phyloP scores from a whole-genome alignment of 1,140 invertebrate species.

The Drosophila pallidifrons region DNA sequence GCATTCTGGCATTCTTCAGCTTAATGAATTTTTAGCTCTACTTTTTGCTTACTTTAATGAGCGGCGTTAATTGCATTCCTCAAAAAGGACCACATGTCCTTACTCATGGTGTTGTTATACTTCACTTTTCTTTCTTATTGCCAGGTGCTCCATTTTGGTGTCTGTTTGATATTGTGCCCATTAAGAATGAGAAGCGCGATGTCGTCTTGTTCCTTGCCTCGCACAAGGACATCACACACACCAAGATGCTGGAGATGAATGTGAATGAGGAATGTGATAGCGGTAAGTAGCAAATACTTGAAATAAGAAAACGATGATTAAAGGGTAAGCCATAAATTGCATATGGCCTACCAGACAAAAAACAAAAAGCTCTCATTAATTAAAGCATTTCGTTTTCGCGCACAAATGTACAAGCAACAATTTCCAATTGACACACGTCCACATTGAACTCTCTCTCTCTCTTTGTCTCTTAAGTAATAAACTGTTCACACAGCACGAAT shows the following conservation, averaged over 20 bases:
- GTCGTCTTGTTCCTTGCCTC: constrained; percentile 98
- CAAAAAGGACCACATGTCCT: neutral
- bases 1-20: neutral
- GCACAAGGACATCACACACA: constrained; percentile 98
- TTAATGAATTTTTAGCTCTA: neutral
- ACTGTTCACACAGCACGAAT: constrained; percentile 16
- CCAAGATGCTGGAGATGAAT: constrained; percentile 93
- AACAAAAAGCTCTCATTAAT: constrained; percentile 11
- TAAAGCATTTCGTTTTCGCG: constrained; percentile 41
- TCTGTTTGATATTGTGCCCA: constrained; percentile 98
- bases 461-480: neutral
- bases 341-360: constrained; percentile 24
- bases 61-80: neutral
- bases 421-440: constrained; percentile 25
- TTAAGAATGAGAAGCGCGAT: constrained; percentile 99
- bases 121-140: constrained; percentile 77
- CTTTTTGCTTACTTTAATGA: neutral
- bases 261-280: constrained; percentile 92
- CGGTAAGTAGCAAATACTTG: constrained; percentile 87
- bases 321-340: constrained; percentile 29
- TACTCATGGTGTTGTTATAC: neutral
- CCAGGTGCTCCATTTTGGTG: constrained; percentile 97
- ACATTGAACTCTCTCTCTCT: neutral
- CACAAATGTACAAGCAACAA: constrained; percentile 50
- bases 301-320: neutral